Evolutionary conservation across 2,113 vertebrate genomes (phyloP).

Genomic region (Dipodomys merriami): DNA sequence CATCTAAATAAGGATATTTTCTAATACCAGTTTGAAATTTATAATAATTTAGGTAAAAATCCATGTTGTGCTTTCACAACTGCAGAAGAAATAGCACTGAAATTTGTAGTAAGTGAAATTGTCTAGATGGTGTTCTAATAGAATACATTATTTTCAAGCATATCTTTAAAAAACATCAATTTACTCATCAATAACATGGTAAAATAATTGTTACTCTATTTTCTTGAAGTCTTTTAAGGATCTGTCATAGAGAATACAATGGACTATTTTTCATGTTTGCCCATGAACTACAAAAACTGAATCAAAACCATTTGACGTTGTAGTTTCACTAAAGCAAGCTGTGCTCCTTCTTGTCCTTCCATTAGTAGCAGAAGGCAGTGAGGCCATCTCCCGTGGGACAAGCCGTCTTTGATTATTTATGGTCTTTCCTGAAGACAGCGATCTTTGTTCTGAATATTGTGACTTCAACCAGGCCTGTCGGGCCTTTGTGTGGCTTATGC

Average conservation of each 20-base stretch:
- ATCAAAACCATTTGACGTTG: not conserved
- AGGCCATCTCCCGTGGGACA: not conserved
- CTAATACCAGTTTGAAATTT: constrained; percentile 27
- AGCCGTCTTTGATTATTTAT: constrained; percentile 62
- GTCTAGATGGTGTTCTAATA: not conserved
- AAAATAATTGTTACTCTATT: not conserved
- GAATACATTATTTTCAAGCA: not conserved
- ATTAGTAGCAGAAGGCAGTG: not conserved
- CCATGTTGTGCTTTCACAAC: constrained; percentile 41
- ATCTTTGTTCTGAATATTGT: constrained; percentile 49
- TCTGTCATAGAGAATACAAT: not conserved
- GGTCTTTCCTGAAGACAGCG: constrained; percentile 48
- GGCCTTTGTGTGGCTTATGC: not conserved
- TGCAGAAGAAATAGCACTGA: constrained; percentile 40
- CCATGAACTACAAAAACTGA: not conserved
- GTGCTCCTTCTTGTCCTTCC: not conserved
- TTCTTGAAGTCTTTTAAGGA: constrained; percentile 8
- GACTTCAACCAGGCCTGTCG: no score
- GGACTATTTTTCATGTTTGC: constrained; percentile 23
- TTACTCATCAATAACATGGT: constrained; percentile 2
- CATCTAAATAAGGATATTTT: not conserved
- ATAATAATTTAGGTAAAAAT: not conserved
- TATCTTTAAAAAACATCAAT: constrained; percentile 19
- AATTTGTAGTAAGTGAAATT: not conserved
- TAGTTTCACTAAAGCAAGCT: not conserved